Percentiles rank a stretch among this genome's conserved stretches.
phyloP scores from a whole-genome alignment of 2,113 vertebrate genomes.

The Anguilla rostrata region DNA sequence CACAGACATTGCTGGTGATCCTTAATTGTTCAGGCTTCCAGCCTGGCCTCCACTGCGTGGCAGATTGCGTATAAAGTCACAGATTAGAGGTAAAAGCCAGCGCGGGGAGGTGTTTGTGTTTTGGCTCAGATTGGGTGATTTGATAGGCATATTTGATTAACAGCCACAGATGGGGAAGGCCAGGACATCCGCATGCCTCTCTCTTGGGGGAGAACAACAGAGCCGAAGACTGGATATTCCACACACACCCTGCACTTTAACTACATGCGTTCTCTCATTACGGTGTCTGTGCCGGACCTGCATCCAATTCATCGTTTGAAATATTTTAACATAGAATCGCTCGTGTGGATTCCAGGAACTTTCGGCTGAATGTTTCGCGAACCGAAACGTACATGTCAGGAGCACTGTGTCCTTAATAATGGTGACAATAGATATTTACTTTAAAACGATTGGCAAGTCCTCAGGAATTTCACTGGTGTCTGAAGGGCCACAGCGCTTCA shows the following conservation, averaged over 20 bases:
- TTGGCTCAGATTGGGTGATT: background rate
- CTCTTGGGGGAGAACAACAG: background rate
- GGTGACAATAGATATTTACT: background rate
- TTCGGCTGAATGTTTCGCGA: background rate
- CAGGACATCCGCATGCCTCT: background rate
- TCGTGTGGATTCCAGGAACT: background rate
- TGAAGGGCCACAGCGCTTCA: background rate
- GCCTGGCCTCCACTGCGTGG: background rate
- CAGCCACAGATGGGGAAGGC: background rate
- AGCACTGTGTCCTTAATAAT: background rate
- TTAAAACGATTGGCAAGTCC: background rate
- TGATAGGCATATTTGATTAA: background rate
- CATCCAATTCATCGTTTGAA: background rate
- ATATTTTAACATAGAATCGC: background rate
- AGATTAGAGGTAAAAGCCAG: background rate
- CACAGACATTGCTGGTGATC: background rate
- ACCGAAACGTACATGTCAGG: background rate
- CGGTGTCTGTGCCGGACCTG: too few species aligned
- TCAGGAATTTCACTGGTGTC: background rate
- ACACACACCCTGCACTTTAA: background rate
- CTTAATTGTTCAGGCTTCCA: background rate
- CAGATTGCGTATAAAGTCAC: conserved; percentile 1
- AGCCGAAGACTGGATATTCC: background rate
- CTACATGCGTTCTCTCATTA: background rate
- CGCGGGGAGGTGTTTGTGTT: background rate